Evolutionary conservation across 2,888 invertebrate species (phyloP), one percentile per base, ranked within the genome.

Genomic region (Physocephala rufipes): DNA sequence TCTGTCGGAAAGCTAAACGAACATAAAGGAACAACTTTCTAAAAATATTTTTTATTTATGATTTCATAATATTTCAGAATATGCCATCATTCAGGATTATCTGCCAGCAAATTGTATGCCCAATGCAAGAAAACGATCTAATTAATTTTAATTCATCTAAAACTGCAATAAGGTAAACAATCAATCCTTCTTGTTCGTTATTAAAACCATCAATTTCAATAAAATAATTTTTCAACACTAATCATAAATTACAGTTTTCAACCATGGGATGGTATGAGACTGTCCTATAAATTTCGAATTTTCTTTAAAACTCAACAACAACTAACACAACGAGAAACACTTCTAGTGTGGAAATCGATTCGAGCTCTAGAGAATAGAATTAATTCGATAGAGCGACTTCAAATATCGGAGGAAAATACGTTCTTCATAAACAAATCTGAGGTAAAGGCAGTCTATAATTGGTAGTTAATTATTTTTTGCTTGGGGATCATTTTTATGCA

Each of bases 331-430:
- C 76, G 79, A 36, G 78, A 77, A 66, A 78, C 76, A 1, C 68
- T 79, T 16, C 66, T 79, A 19, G 74, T 79, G 4, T 79, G 79
- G 79, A 78, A 78, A 53, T 76, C 77, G 0, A 77, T 79, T 5
- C 74, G 79, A 21, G 74, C 73, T 24, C 75, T 79, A 9, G 78
- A 78, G 63, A 75, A 77, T n/a, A 76, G 74, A n/a, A 53, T 79
- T 15, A 79, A 79, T 66, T 75, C 73, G 16, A 75, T 69, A 24
- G 78, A 79, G 47, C 72, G 79, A 30, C 64, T 76, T 12, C 61
- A 75, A 64, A 78, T 79, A 62, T 76, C 78, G 16, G 74, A 74
- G 53, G 74, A 78, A 58, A 79, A 79, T 43, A 5, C 47, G 47
- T 47, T 65, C 15, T 65, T 65, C 21, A 49, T 65, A 51, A 49